Evolutionary conservation across 2,888 invertebrate genomes (phyloP), one percentile per base, ranked within the genome.

Genomic region (Apamea crenata): DNA sequence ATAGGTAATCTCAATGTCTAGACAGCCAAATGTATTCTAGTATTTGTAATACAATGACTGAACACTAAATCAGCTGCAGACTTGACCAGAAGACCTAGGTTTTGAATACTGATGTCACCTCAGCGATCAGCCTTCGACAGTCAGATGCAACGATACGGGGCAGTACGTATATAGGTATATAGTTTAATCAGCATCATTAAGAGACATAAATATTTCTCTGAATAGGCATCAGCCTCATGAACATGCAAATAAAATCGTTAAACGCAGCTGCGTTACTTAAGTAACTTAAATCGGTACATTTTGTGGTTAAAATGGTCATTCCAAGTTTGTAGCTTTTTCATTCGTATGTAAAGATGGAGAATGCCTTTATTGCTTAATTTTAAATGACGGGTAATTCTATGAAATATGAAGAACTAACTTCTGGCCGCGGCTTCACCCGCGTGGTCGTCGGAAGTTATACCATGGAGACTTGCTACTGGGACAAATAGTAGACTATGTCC

Each of bases 31-130:
- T 96, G 89, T 95, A 96, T 96, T 96, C 96, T 90, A 94, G 94
- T 93, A 93, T 94, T 96, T 96, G 94, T 93, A 92, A 96, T 96
- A 95, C 96, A 96, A 94, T 95, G 93, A 96, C 96, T 95, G 94
- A 90, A 84, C 90, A 90, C 93, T 94, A 94, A 96, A 93, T 91
- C 88, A 92, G 92, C 84, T 77, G 75, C 89, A 84, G 87, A 80
- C 80, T 88, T 84, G 78, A 77, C 73, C 81, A n/a, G 61, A 80
- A 86, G 81, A 86, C 89, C 88, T 88, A 88, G 83, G 86, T 78
- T 79, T 87, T 81, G 77, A 81, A 85, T 81, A 81, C 77, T 80
- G 85, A 85, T 77, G 80, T 85, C 83, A 78, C 50, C 68, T 76
- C 56, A 36, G 14, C 3, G 59, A 56, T 40, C 40, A 36, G 40